Base-by-base conservation (phyloP, 2,888 invertebrate genomes). In the Perizoma flavofasciatum region DNA sequence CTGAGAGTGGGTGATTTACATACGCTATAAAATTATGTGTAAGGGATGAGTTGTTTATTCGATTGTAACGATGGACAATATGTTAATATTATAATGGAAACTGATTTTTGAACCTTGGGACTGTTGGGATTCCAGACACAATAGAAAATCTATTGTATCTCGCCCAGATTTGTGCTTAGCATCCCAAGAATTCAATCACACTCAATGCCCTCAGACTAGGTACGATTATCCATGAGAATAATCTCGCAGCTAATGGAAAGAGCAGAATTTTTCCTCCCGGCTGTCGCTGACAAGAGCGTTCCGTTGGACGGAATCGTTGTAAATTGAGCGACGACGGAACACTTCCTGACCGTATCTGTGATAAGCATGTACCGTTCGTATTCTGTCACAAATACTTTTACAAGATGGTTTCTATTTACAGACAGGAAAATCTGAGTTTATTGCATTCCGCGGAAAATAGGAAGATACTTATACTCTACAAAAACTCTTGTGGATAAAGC, bases 291-390 rank as follows among this genome's bases (percentile, higher is more conserved):
- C 65, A 67, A 66, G 45, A 61, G 66, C 61, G 61, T 61, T 63
- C 67, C 40, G 52, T 44, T 40, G 10, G 56, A 51, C 49, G 51
- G 63, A 63, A 68, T 55, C 61, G 62, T 67, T 60, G 68, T 70
- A 75, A 75, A 76, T 75, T 73, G 72, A 72, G 63, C 70, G 70
- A 55, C 66, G 69, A 60, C 65, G 61, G 67, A 65, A 70, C 66
- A 73, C 69, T 71, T 71, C 64, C 65, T 65, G 62, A 59, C 48
- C 49, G 52, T 49, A 51, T 53, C 65, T 65, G 59, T 55, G 58
- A 49, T 65, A 53, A 58, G 49, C 58, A 55, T 47, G 50, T 58
- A 47, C 49, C 37, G 33, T 45, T 49, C 39, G 40, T 46, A 39
- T 54, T 45, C 32, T 51, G 39, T 46, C 5, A 32, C 11, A 39